Conservation (phyloP, 2,888 invertebrate genomes). For the Litoditis marina region DNA sequence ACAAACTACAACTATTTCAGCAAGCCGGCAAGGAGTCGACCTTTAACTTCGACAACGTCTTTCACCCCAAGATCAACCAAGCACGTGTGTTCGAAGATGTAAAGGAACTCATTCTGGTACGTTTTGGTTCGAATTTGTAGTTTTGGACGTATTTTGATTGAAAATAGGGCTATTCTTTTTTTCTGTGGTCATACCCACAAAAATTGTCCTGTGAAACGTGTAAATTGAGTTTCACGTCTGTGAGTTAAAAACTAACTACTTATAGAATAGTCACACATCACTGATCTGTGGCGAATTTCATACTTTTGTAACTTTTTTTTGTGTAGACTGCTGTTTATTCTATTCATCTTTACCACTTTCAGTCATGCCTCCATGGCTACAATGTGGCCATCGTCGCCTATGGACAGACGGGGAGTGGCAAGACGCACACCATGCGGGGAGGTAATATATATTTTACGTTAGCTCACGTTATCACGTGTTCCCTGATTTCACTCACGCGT, state of each 20-base stretch:
- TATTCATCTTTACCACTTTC: constrained; percentile 1
- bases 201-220: no score
- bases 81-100: constrained; percentile 69
- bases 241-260: no score
- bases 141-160: neutral
- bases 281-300: no score
- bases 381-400: constrained; percentile 98
- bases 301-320: no score
- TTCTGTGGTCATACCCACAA: neutral
- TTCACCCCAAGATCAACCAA: constrained; percentile 83
- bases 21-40: constrained; percentile 66
- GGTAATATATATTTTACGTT: constrained; percentile 51
- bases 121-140: neutral
- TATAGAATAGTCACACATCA: no score
- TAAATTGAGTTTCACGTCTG: no score
- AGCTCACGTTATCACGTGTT: no score
- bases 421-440: constrained; percentile 96
- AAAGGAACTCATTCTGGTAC: constrained; percentile 36
- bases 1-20: no score
- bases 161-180: constrained; percentile 2
- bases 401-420: constrained; percentile 73
- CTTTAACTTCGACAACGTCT: constrained; percentile 78
- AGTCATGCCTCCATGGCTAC: constrained; percentile 72
- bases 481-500: no score
- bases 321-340: constrained; percentile 31